These are phyloP conservation scores for Merluccius polli DNA, from an alignment of 2,797 vertebrate genomes.

Conservation along the genomic window DNA sequence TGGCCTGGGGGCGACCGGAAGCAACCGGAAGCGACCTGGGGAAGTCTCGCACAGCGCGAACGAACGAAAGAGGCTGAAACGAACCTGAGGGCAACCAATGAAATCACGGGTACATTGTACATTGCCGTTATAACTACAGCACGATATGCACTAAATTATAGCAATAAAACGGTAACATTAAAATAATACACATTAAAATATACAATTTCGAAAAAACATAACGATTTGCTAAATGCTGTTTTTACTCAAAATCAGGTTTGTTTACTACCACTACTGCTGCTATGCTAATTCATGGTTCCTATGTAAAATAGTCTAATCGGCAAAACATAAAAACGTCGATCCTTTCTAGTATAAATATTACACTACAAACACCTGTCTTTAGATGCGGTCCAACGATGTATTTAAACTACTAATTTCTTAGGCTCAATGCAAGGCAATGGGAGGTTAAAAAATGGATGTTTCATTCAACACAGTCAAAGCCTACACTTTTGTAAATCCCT, in stretches of 20 bases:
- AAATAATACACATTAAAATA: neutral
- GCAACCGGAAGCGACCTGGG: too few species aligned
- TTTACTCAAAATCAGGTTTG: neutral
- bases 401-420: neutral
- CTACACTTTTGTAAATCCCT: neutral
- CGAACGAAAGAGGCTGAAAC: neutral
- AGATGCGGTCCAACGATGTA: neutral
- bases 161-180: neutral
- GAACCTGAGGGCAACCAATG: neutral
- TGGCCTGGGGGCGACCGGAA: too few species aligned
- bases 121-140: neutral
- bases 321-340: too few species aligned
- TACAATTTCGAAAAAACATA: too few species aligned
- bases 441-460: neutral
- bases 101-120: neutral
- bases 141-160: neutral
- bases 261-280: neutral
- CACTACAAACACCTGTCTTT: too few species aligned
- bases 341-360: too few species aligned
- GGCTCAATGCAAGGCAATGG: neutral
- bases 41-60: too few species aligned
- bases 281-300: too few species aligned
- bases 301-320: too few species aligned
- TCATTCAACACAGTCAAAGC: neutral
- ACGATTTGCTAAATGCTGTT: neutral